A percentile compares a stretch with the other conserved stretches of the same genome.
Evolutionary conservation across 2,797 vertebrate genomes (phyloP).

Genomic region (Microctenopoma steveboyesi): DNA sequence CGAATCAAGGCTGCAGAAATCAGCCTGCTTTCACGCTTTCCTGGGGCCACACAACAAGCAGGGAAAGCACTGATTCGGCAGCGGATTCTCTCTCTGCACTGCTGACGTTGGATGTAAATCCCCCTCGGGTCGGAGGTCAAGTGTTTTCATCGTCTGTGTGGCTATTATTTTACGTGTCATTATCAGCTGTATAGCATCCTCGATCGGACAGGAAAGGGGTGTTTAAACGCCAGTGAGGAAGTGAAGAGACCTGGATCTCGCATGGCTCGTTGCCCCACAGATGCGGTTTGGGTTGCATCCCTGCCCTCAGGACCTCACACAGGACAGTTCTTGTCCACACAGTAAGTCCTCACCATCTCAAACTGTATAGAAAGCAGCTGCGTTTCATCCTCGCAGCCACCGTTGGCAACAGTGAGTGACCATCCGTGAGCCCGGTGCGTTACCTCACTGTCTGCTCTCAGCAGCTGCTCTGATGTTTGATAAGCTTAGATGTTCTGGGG

Average conservation of each 20-base stretch:
- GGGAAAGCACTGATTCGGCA: conserved; percentile 61
- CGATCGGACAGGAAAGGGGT: conserved; percentile 58
- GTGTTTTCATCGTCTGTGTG: conserved; percentile 64
- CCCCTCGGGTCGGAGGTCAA: conserved; percentile 60
- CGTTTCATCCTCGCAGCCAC: conserved; percentile 63
- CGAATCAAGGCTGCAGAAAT: conserved; percentile 72
- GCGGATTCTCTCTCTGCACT: conserved; percentile 46
- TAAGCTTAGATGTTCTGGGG: conserved; percentile 57
- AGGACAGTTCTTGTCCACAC: conserved; percentile 60
- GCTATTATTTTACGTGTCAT: conserved; percentile 70
- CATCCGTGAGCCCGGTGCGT: conserved; percentile 36
- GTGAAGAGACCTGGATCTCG: conserved; percentile 49
- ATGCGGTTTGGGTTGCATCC: conserved; percentile 60
- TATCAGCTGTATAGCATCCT: conserved; percentile 63
- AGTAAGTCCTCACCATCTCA: conserved; percentile 50
- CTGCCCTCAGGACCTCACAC: conserved; percentile 64
- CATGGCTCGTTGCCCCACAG: conserved; percentile 71
- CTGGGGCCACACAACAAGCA: conserved; percentile 77
- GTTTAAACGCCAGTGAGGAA: conserved; percentile 48
- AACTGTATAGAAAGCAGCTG: conserved; percentile 69
- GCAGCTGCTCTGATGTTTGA: conserved; percentile 66
- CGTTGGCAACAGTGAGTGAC: conserved; percentile 55
- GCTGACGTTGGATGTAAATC: conserved; percentile 66
- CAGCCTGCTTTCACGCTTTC: conserved; percentile 69
- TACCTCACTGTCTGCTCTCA: conserved; percentile 42